Evolutionary conservation across 2,113 vertebrate species (phyloP).

Genomic region (Oryzias curvinotus): DNA sequence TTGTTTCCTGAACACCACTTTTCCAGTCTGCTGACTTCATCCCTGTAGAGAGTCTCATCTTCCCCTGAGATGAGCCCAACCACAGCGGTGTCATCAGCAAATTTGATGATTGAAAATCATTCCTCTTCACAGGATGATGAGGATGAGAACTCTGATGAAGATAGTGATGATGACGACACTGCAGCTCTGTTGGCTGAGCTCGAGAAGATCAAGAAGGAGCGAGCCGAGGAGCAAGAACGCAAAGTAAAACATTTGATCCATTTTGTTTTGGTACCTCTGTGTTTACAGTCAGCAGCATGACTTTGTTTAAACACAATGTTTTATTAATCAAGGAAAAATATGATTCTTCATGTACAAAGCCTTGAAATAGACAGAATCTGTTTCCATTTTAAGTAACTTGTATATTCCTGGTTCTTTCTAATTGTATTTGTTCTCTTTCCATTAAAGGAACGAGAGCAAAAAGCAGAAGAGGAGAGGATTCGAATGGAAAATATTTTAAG

Average conservation of each 20-base stretch:
- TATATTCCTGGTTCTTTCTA: neutral
- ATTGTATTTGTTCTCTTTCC: neutral
- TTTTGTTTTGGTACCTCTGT: neutral
- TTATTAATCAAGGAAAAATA: too few relatives aligned
- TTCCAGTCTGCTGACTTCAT: too few relatives aligned
- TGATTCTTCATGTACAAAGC: too few relatives aligned
- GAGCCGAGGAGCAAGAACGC: constrained; percentile 93
- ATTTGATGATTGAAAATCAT: too few relatives aligned
- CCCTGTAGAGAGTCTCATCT: too few relatives aligned
- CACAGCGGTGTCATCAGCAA: too few relatives aligned
- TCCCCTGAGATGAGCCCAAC: too few relatives aligned
- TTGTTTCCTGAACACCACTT: too few relatives aligned
- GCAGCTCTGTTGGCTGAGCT: constrained; percentile 95
- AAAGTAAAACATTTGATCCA: constrained; percentile 78
- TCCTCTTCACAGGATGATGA: constrained; percentile 79
- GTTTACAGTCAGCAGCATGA: too few relatives aligned
- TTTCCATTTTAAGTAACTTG: neutral
- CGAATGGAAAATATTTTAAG: constrained; percentile 98
- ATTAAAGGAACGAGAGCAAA: constrained; percentile 93
- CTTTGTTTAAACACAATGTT: too few relatives aligned
- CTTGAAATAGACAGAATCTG: too few relatives aligned
- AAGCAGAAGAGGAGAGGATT: constrained; percentile 96
- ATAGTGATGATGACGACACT: constrained; percentile 94
- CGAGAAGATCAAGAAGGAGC: constrained; percentile 97
- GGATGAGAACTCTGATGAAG: constrained; percentile 86